phyloP scores from a whole-genome alignment of 2,888 invertebrate genomes.

The Taphrorychus bicolor region DNA sequence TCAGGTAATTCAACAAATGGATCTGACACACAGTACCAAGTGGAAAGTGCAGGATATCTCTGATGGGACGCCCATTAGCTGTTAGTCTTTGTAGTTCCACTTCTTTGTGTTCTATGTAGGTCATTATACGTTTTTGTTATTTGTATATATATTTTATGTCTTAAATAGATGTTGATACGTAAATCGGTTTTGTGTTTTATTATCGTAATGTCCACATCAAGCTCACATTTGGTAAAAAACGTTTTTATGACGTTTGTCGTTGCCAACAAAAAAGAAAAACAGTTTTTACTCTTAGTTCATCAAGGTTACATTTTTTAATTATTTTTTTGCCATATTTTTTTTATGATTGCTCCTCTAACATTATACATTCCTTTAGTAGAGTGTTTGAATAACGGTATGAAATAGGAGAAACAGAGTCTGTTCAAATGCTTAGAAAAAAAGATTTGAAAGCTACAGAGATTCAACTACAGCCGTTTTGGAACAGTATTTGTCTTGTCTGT shows the following conservation, averaged over 20 bases:
- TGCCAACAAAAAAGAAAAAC: neutral
- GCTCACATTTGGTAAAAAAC: neutral
- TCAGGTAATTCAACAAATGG: neutral
- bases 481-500: no score
- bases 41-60: conserved; percentile 12
- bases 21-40: neutral
- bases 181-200: neutral
- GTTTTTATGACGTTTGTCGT: no score
- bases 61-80: neutral
- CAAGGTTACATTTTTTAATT: no score
- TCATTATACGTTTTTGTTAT: neutral
- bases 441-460: no score
- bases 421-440: no score
- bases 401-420: no score
- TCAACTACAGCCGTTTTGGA: no score
- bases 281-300: no score
- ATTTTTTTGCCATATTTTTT: no score
- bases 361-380: no score
- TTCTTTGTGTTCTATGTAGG: neutral
- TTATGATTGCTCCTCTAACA: no score
- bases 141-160: neutral
- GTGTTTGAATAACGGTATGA: no score
- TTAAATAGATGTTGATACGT: neutral
- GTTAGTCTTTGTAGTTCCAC: conserved; percentile 8
- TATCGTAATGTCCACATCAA: neutral